Base-by-base conservation (phyloP, 2,888 invertebrate genomes). In the Vannuccia rotundouncinata region DNA sequence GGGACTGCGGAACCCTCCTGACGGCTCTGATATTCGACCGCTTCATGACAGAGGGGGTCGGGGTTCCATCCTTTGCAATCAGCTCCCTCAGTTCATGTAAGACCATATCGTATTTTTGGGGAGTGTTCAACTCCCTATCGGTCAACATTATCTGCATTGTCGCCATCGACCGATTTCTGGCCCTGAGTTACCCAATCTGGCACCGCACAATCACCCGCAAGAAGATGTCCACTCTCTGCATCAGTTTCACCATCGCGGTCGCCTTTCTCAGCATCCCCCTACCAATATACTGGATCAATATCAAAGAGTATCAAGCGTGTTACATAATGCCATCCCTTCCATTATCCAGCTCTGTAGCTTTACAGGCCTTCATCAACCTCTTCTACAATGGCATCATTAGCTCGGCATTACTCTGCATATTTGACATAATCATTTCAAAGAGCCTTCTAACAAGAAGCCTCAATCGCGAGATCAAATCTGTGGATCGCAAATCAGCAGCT, bases 241-340 rank as follows among this genome's bases (percentile, higher is more conserved):
- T 5, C 25, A 5, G 13, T 2, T 66, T 66, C 25, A 66, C 66
- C 10, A 2, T 66, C 2, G 22, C 25, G 2, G 66, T 66, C 2
- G 25, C 25, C 2, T 22, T 66, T n/a, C 2, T 66, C 66, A 13
- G 10, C 2, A 66, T 22, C 2, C 25, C 66, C 10, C 66, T 66
- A 66, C 66, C 66, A n/a, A 27, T 66, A 5, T 66, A 66, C 66
- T 66, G 66, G 66, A 27, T 66, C 2, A 66, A 66, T 22, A 66
- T 66, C 5, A 5, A 5, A 2, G 66, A 66, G 66, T 66, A 66
- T 22, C 5, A 13, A 22, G 66, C 66, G 2, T 66, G 66, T 66
- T 66, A 66, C 25, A 66, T 66, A 2, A 22, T 2, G 22, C 66
- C 25, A 5, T 17, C 2, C 5, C 2, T 22, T 5, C 22, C 66